phyloP scores from a whole-genome alignment of 2,113 vertebrate genomes.

The Nothobranchius kuhntae region DNA sequence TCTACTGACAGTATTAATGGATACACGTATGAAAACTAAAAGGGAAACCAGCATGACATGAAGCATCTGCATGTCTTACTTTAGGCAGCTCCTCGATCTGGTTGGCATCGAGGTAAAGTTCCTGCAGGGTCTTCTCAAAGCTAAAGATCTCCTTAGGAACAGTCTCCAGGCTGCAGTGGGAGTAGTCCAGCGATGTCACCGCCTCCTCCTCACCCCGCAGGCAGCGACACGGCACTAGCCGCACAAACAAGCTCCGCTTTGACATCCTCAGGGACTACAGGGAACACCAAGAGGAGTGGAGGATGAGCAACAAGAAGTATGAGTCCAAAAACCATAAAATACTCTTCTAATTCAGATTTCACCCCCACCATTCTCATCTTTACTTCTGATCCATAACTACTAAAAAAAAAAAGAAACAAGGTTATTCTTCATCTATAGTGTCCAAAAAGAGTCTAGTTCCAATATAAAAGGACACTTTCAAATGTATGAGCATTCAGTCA shows the following conservation, averaged over 20 bases:
- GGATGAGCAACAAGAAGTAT: too few relatives aligned
- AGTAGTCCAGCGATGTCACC: slow-evolving; percentile 95
- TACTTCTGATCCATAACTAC: too few relatives aligned
- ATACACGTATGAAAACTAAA: neutral
- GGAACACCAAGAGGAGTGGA: slow-evolving; percentile 9
- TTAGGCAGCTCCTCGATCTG: slow-evolving; percentile 99
- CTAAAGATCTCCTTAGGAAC: slow-evolving; percentile 98
- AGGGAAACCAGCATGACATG: too few relatives aligned
- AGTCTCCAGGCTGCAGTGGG: slow-evolving; percentile 98
- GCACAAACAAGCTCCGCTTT: slow-evolving; percentile 94
- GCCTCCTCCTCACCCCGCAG: slow-evolving; percentile 96
- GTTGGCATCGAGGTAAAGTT: slow-evolving; percentile 99
- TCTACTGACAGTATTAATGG: too few relatives aligned
- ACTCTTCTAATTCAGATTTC: too few relatives aligned
- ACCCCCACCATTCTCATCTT: too few relatives aligned
- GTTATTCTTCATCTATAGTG: too few relatives aligned
- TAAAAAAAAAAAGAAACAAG: too few relatives aligned
- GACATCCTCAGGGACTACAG: slow-evolving; percentile 93
- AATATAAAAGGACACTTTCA: too few relatives aligned
- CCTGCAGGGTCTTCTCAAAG: slow-evolving; percentile 98
- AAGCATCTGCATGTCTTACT: slow-evolving; percentile 76
- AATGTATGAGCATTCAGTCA: too few relatives aligned
- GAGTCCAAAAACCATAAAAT: too few relatives aligned
- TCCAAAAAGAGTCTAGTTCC: too few relatives aligned
- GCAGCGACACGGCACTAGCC: slow-evolving; percentile 97